Evolutionary conservation across 1,140 invertebrate species (phyloP).

Genomic region (Lysiphlebus fabarum): DNA sequence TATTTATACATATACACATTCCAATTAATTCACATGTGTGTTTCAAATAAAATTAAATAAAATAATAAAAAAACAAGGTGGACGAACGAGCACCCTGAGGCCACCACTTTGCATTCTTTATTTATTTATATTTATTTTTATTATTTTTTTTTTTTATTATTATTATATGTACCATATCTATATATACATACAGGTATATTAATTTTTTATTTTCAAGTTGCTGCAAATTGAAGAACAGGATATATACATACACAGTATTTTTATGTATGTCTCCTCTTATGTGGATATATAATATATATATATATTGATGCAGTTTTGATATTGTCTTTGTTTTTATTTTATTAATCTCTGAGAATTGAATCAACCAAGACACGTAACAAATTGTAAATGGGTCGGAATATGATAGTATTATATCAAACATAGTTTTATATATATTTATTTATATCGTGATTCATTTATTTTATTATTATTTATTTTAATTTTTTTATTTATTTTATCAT

Average conservation of each 20-base stretch:
- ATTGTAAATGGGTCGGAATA: constrained; percentile 23
- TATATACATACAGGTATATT: too few relatives aligned
- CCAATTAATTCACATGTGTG: constrained; percentile 12
- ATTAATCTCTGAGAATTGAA: not conserved
- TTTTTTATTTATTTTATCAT: constrained; percentile 8
- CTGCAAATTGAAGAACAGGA: constrained; percentile 9
- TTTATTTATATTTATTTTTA: constrained; percentile 4
- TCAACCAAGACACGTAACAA: constrained; percentile 20
- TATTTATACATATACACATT: not conserved
- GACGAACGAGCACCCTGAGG: constrained; percentile 15
- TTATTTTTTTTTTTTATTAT: constrained; percentile 3
- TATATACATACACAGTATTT: not conserved
- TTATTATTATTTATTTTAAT: constrained; percentile 8
- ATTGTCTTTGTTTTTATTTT: not conserved
- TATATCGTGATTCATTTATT: not conserved
- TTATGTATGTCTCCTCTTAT: too few relatives aligned
- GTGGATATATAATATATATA: too few relatives aligned
- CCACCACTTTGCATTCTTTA: constrained; percentile 17
- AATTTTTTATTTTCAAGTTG: too few relatives aligned
- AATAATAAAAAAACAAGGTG: constrained; percentile 2
- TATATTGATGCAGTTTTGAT: not conserved
- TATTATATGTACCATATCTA: not conserved
- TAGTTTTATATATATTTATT: not conserved
- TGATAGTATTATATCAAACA: constrained; percentile 17
- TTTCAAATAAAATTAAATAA: constrained; percentile 2